These are phyloP conservation scores for Ictidomys tridecemlineatus DNA, from an alignment of 2,113 vertebrate species.

Conservation along the genomic window DNA sequence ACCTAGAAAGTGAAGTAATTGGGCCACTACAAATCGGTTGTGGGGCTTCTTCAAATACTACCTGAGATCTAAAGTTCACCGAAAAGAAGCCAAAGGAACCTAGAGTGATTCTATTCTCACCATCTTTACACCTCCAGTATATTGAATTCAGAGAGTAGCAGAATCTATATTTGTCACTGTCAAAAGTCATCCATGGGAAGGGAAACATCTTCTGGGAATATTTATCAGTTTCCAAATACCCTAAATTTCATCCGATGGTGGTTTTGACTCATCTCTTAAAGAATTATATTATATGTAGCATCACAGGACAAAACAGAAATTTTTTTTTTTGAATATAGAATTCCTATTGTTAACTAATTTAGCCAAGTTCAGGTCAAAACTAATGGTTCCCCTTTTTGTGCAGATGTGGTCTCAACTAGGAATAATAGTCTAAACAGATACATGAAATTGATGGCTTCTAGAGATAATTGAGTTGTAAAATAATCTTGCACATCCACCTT, in stretches of 20 bases:
- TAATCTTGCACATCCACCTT: background rate
- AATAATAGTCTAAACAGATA: background rate
- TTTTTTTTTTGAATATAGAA: background rate
- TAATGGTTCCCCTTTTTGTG: background rate
- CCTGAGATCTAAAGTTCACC: background rate
- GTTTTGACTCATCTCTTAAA: slow-evolving; percentile 3
- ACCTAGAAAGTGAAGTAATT: background rate
- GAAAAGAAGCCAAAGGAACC: background rate
- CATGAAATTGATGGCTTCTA: background rate
- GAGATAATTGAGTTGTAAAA: background rate
- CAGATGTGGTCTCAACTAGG: background rate
- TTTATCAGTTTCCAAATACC: background rate
- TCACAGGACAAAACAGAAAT: background rate
- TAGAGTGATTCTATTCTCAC: background rate
- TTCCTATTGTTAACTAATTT: slow-evolving; percentile 4
- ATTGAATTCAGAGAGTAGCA: slow-evolving; percentile 1
- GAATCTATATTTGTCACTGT: background rate
- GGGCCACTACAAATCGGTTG: slow-evolving; percentile 11
- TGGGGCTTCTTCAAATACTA: background rate
- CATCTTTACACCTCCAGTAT: background rate
- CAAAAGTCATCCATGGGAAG: background rate
- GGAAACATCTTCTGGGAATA: background rate
- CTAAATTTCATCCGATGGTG: background rate
- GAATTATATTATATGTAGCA: background rate
- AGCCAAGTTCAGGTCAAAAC: background rate